Conservation (phyloP, 2,888 invertebrate species). For the Lymantria dispar region DNA sequence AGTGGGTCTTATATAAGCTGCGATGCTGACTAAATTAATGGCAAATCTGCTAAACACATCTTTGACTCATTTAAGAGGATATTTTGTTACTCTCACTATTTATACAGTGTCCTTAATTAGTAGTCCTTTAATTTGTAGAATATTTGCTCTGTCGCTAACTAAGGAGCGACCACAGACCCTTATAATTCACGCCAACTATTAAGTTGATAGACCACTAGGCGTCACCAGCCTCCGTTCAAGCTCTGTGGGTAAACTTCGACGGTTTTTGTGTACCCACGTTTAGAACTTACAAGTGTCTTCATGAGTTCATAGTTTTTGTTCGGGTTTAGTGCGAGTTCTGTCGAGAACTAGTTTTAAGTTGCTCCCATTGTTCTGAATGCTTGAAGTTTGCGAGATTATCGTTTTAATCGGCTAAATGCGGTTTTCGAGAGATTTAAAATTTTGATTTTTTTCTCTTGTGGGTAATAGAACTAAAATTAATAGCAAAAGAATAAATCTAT, state of each 20-base stretch:
- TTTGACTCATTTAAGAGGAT: too few species aligned
- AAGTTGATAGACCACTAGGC: constrained; percentile 10
- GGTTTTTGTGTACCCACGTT: constrained; percentile 24
- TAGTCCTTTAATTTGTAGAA: constrained; percentile 18
- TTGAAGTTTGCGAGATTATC: background rate
- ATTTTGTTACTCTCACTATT: too few species aligned
- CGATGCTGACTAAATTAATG: too few species aligned
- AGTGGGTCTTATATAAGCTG: too few species aligned
- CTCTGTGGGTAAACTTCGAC: constrained; percentile 6
- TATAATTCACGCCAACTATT: constrained; percentile 29
- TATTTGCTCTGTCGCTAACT: constrained; percentile 22
- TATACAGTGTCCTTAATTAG: constrained; percentile 27
- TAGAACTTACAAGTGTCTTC: constrained; percentile 31
- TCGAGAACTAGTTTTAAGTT: background rate
- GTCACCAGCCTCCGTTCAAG: background rate
- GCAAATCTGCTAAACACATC: too few species aligned
- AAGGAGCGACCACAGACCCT: constrained; percentile 30
- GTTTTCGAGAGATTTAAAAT: too few species aligned
- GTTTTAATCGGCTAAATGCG: background rate
- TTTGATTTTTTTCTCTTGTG: too few species aligned
- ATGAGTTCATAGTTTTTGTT: constrained; percentile 27
- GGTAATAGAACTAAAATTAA: too few species aligned
- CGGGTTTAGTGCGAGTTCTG: constrained; percentile 9
- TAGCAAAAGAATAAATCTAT: too few species aligned
- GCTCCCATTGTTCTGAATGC: too few species aligned